These are phyloP conservation scores for Naja naja DNA, from an alignment of 2,113 vertebrate genomes.

Conservation along the genomic window DNA sequence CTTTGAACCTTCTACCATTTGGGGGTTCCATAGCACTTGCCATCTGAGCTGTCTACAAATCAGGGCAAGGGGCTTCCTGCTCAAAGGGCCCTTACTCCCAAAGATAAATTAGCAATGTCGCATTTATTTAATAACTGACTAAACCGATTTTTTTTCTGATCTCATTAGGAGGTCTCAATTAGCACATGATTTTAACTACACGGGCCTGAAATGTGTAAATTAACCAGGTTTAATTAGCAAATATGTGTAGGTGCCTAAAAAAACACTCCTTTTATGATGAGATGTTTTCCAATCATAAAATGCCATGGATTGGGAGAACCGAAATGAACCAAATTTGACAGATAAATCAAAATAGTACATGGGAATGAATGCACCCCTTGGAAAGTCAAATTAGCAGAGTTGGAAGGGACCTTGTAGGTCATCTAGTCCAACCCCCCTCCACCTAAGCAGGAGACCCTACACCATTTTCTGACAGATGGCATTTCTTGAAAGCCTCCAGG, in stretches of 20 bases:
- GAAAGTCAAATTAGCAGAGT: neutral
- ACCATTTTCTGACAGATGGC: no score
- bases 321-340: neutral
- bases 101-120: neutral
- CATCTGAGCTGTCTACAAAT: neutral
- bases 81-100: neutral
- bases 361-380: neutral
- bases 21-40: no score
- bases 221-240: neutral
- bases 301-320: neutral
- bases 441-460: no score
- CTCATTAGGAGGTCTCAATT: neutral
- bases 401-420: no score
- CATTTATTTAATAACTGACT: neutral
- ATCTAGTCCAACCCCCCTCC: no score
- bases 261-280: neutral
- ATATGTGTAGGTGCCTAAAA: neutral
- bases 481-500: no score
- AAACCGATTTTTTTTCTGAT: neutral
- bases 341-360: neutral
- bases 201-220: constrained; percentile 13
- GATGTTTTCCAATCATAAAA: neutral
- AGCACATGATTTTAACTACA: neutral
- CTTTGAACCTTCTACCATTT: neutral
- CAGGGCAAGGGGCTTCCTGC: neutral